Evolutionary conservation across 2,797 vertebrate species (phyloP).

Genomic region (Peromyscus attwateri): DNA sequence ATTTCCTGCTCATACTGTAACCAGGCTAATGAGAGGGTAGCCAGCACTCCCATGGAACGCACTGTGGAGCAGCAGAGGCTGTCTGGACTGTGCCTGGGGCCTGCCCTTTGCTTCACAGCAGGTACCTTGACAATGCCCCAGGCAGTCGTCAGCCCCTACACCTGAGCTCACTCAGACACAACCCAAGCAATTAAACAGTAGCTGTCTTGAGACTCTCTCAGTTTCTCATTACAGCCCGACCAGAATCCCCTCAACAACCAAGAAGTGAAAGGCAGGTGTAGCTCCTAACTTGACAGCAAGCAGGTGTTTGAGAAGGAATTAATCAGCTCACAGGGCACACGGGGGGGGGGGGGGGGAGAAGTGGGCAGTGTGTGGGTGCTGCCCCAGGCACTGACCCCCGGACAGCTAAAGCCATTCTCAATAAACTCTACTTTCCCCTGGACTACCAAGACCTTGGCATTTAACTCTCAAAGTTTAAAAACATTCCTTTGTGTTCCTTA

Average conservation of each 20-base stretch:
- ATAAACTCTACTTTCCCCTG: neutral
- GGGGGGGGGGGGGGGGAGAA: neutral
- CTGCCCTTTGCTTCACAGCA: conserved; percentile 3
- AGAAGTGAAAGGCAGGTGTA: conserved; percentile 31
- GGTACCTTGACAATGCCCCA: neutral
- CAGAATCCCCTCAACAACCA: neutral
- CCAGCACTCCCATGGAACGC: neutral
- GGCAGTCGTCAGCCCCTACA: neutral
- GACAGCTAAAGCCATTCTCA: neutral
- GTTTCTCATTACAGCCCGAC: conserved; percentile 52
- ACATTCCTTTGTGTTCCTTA: conserved; percentile 7
- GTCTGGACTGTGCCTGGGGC: neutral
- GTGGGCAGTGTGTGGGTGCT: neutral
- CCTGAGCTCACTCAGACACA: neutral
- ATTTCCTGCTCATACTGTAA: neutral
- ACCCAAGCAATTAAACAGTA: conserved; percentile 50
- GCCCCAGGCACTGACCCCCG: neutral
- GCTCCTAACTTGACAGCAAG: conserved; percentile 53
- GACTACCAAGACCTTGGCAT: neutral
- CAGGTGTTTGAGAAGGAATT: conserved; percentile 64
- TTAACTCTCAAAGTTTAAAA: neutral
- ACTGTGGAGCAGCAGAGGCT: neutral
- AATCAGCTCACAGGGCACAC: neutral
- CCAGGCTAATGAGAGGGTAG: neutral
- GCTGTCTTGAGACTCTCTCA: conserved; percentile 49